A percentile compares a stretch with the other conserved stretches of the same genome.
Evolutionary conservation across 2,113 vertebrate species (phyloP).

Genomic region (Artemisiospiza belli): DNA sequence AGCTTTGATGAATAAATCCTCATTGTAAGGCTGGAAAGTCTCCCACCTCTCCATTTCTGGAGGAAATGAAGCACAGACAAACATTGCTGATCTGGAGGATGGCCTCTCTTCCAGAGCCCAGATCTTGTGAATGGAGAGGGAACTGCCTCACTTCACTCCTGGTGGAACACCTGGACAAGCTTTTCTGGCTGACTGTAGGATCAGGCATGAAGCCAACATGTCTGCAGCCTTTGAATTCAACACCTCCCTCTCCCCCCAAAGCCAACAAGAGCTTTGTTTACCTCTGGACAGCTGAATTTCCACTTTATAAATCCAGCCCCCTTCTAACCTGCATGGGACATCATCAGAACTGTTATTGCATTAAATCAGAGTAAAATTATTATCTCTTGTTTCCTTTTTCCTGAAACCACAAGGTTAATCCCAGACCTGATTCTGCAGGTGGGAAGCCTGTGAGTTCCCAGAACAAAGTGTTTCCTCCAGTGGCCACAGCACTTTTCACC

Average conservation of each 20-base stretch:
- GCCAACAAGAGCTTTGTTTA: neutral
- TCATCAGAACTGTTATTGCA: neutral
- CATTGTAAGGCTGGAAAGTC: neutral
- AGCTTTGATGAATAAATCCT: neutral
- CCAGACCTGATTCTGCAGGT: neutral
- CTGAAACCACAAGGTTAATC: neutral
- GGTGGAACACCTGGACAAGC: neutral
- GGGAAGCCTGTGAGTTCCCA: neutral
- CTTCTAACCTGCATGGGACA: neutral
- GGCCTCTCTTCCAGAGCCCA: neutral
- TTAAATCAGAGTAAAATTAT: neutral
- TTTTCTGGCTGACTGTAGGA: neutral
- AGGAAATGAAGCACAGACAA: neutral
- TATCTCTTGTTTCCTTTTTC: neutral
- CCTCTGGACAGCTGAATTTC: neutral
- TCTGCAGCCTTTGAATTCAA: neutral
- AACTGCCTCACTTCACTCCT: neutral
- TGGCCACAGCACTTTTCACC: neutral
- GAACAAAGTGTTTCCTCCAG: neutral
- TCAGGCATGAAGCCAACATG: neutral
- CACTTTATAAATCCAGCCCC: neutral
- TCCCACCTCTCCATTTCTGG: neutral
- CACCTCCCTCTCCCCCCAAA: neutral
- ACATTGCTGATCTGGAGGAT: fast-evolving
- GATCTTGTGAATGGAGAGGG: neutral